Evolutionary conservation across 2,888 invertebrate species (phyloP), one percentile per base, ranked within the genome.

Genomic region (Phengaris alcon): DNA sequence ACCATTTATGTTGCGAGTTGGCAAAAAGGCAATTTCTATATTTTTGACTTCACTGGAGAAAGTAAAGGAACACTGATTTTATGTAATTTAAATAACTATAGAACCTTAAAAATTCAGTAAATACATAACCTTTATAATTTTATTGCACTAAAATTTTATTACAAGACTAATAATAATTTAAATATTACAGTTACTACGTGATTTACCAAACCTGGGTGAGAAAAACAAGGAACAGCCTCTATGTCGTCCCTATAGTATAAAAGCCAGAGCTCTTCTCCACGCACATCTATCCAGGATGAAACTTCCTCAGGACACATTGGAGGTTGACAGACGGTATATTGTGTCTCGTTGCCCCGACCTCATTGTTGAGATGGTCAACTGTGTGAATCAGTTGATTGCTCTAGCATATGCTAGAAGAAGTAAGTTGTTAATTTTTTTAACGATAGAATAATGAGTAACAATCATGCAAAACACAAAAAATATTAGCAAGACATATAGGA

Each of bases 351-450:
- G 98, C 87, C 99, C 99, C 0, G 98, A 98, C 88, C 95, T 99
- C 68, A 96, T 99, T 75, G 98, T 99, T 82, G 99, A 99, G 92
- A 99, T 99, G 97, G 97, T 99, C 75, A 97, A 97, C 84, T 98
- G 98, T 87, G 97, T 98, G 13, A 97, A 98, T 84, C 98, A 99
- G 87, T 94, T 99, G 69, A 98, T 98, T 77, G 95, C 98, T 85
- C 94, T 98, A 78, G 98, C 97, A 13, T 97, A 98, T 87, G 97
- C 98, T 77, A 95, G 97, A 80, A 95, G 98, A 94, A 96, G 97
- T 97, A 90, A 95, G 96, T 93, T 74, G 7, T 35, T 59, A 59
- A 44, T 75, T 54, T 22, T 22, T 22, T 22, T 22, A 22, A 73
- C 57, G 6, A n/a, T 51, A 55, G 13, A 52, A 73, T 48, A 35